These are phyloP conservation scores for human DNA, from an alignment of 2,113 vertebrate genomes.

Conservation along the genomic window DNA sequence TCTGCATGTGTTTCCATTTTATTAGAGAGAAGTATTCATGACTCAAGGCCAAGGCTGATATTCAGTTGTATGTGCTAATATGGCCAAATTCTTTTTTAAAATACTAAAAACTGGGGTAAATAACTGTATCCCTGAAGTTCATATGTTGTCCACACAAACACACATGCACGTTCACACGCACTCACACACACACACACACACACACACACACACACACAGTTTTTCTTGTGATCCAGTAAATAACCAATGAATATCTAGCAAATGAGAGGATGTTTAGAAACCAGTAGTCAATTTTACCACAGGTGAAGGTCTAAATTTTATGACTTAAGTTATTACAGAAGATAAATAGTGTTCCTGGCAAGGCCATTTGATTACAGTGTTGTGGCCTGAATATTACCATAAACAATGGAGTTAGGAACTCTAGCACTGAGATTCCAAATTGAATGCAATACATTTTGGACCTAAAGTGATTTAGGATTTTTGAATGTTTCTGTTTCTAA, in stretches of 20 bases:
- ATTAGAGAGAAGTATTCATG: not conserved
- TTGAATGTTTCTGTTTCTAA: not conserved
- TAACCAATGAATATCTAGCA: not conserved
- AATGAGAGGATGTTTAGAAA: not conserved
- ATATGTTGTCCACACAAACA: not conserved
- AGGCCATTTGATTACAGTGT: not conserved
- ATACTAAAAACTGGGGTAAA: not conserved
- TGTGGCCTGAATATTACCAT: not conserved
- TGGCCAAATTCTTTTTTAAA: not conserved
- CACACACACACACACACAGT: fast-evolving
- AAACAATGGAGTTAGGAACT: not conserved
- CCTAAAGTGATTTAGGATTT: not conserved
- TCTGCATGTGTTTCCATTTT: not conserved
- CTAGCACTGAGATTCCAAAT: not conserved
- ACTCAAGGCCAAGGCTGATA: not conserved
- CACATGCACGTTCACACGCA: too few species aligned
- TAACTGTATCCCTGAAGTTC: not conserved
- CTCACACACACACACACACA: too few species aligned
- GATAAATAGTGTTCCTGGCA: not conserved
- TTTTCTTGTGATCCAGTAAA: not conserved
- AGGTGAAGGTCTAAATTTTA: not conserved
- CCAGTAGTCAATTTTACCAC: not conserved
- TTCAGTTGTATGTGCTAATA: not conserved
- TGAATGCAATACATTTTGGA: not conserved
- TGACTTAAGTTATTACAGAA: not conserved